Evolutionary conservation across 1,140 invertebrate species (phyloP), one percentile per base, ranked within the genome.

Genomic region (Whitmania pigra): DNA sequence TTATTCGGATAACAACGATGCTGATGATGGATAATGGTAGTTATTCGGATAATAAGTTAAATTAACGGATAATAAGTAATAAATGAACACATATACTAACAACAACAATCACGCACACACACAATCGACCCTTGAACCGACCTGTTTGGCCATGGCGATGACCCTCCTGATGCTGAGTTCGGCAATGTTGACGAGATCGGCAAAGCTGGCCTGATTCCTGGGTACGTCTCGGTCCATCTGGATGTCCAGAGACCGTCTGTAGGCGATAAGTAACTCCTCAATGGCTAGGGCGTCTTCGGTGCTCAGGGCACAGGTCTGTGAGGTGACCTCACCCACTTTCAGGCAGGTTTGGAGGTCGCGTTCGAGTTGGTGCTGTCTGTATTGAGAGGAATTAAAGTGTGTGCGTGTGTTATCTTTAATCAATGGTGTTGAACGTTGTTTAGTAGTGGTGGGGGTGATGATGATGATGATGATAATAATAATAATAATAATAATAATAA

Each of bases 61-160:
- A n/a, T n/a, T n/a, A n/a, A n/a, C 31, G 2, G 6, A n/a, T n/a
- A n/a, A n/a, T n/a, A 36, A 3, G 31, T 36, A 36, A 36, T 6
- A 36, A 36, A 36, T 6, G 2, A 36, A 36, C 6, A 36, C 2
- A 36, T 36, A 36, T 36, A 6, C 2, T 36, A 36, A 36, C 6
- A 36, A 36, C 31, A 6, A 3, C 31, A 6, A 36, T 36, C 2
- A 36, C 31, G 31, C 2, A 36, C 31, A 36, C 31, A 36, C 43
- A 49, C 22, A 22, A 63, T 7, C 11, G 18, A 63, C 11, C 57
- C 22, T 13, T 20, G 29, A 63, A 3, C 43, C 43, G 2, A 82
- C 79, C 77, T 82, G 81, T 77, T 82, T 82, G 68, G 80, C 78
- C 81, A 82, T 82, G 75, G 81, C 81, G 36, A 82, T 82, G n/a